These are phyloP conservation scores for Conops quadrifasciatus DNA, from an alignment of 2,888 invertebrate genomes.

Conservation along the genomic window DNA sequence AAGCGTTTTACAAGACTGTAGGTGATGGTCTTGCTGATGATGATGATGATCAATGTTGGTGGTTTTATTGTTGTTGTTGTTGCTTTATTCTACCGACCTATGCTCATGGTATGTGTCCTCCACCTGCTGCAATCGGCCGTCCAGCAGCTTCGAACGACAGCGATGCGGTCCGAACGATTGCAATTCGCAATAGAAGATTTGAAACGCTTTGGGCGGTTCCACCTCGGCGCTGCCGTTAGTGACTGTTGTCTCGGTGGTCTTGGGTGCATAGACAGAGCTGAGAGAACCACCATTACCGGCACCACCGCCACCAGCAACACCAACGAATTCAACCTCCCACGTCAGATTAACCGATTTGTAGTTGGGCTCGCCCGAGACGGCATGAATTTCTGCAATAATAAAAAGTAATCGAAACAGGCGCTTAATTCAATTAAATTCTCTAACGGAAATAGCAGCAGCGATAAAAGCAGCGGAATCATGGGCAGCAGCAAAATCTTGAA, in stretches of 20 bases:
- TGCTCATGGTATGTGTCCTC: slow-evolving; percentile 27
- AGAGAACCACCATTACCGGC: slow-evolving; percentile 8
- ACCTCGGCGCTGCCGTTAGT: slow-evolving; percentile 55
- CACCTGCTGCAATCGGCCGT: slow-evolving; percentile 48
- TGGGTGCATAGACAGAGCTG: slow-evolving; percentile 25
- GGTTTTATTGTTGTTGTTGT: too few species aligned
- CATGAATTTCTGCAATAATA: slow-evolving; percentile 60
- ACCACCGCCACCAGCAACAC: slow-evolving; percentile 22
- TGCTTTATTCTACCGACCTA: too few species aligned
- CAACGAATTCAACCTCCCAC: slow-evolving; percentile 64
- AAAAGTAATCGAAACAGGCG: not conserved
- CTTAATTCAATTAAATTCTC: too few species aligned
- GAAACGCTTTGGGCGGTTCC: slow-evolving; percentile 70
- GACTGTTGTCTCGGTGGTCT: slow-evolving; percentile 38
- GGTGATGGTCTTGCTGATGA: not conserved
- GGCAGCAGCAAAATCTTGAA: too few species aligned
- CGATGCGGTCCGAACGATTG: slow-evolving; percentile 82
- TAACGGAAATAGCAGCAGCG: too few species aligned
- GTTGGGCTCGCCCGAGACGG: slow-evolving; percentile 64
- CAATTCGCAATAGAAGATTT: slow-evolving; percentile 80
- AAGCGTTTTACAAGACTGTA: not conserved
- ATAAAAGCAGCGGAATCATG: too few species aligned
- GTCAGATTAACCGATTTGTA: slow-evolving; percentile 65
- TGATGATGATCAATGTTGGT: too few species aligned
- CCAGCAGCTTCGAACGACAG: slow-evolving; percentile 70